Percentiles rank a stretch among this genome's conserved stretches.
These are phyloP conservation scores for Ophioninae sp. DNA, from an alignment of 2,888 invertebrate genomes.

Conservation along the genomic window DNA sequence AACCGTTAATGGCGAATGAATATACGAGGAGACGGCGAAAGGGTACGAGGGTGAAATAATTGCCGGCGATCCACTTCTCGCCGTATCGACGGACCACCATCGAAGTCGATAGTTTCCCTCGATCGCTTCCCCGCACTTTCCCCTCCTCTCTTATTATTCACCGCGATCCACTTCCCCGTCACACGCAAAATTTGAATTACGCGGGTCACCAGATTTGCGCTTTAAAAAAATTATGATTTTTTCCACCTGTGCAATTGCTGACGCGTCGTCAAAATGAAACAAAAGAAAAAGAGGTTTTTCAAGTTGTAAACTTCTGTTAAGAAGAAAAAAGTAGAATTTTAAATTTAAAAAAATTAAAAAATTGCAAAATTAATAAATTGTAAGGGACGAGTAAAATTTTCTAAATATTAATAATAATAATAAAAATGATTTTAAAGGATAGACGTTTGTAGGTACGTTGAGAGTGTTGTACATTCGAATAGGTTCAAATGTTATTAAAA, in stretches of 20 bases:
- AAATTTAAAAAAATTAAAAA: no score
- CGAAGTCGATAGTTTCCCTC: conserved; percentile 30
- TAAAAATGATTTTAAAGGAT: no score
- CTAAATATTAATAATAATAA: no score
- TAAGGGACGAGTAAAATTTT: no score
- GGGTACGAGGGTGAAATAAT: conserved; percentile 42
- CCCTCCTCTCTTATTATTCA: neutral
- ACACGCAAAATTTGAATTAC: neutral
- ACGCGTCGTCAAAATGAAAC: neutral
- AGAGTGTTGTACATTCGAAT: no score
- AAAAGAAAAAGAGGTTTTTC: neutral
- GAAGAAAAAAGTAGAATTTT: no score
- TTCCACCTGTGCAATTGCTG: neutral
- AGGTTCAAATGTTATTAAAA: no score
- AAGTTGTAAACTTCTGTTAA: no score
- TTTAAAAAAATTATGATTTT: neutral
- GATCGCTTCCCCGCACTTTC: conserved; percentile 13
- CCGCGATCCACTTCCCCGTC: neutral
- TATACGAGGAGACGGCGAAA: conserved; percentile 1
- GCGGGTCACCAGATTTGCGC: neutral
- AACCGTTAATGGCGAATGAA: conserved; percentile 57
- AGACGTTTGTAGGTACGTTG: no score
- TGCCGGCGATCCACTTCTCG: conserved; percentile 57
- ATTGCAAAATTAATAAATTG: no score
- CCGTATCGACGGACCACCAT: conserved; percentile 53